A percentile compares a stretch with the other conserved stretches of the same genome.
Conservation (phyloP, 2,888 invertebrate species). For the Cataglyphis cursor region DNA sequence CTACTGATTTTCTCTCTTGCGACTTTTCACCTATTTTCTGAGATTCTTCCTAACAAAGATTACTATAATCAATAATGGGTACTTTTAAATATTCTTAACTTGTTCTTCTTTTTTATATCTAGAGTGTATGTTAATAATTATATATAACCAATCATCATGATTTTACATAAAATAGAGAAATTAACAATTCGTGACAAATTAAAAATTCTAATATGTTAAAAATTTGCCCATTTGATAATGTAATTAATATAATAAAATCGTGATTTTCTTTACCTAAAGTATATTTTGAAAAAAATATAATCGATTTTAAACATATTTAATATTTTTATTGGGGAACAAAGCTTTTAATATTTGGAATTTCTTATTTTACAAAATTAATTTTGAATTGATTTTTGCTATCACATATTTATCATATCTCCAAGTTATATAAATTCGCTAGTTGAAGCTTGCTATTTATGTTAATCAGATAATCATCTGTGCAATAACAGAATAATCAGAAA, state of each 20-base stretch:
- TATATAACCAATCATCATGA: background rate
- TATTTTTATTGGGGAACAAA: background rate
- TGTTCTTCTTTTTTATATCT: background rate
- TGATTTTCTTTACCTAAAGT: background rate
- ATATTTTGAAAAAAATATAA: background rate
- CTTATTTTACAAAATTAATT: background rate
- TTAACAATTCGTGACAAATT: background rate
- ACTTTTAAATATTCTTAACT: background rate
- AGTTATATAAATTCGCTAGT: background rate
- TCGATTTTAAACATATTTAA: background rate
- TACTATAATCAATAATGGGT: background rate
- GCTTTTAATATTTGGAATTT: background rate
- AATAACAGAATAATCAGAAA: background rate
- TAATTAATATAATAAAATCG: background rate
- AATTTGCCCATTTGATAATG: background rate
- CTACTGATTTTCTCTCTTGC: conserved; percentile 34
- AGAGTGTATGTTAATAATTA: background rate
- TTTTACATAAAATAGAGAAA: background rate
- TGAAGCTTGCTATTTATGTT: background rate
- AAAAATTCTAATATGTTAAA: background rate
- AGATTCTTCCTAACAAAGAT: background rate
- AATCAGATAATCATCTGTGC: background rate
- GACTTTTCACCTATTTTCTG: background rate
- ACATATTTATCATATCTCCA: background rate
- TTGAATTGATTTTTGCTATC: background rate